These are phyloP conservation scores for Brenthis hecate DNA, from an alignment of 2,888 invertebrate species.

Conservation along the genomic window DNA sequence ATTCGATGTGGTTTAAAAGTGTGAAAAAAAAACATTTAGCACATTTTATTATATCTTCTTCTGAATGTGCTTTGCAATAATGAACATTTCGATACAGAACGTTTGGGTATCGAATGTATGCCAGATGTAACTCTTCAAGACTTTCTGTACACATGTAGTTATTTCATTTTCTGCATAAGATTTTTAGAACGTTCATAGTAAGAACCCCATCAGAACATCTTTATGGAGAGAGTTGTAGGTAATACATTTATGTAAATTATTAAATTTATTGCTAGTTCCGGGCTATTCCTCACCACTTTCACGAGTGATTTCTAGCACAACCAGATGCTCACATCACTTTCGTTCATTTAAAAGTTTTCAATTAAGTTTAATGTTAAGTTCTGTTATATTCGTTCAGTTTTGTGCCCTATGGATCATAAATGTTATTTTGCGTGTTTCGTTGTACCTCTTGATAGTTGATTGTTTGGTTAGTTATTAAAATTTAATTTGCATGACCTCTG, in stretches of 20 bases:
- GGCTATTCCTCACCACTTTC: conserved; percentile 69
- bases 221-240: conserved; percentile 31
- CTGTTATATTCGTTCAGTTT: not conserved
- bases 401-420: not conserved
- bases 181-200: conserved; percentile 2
- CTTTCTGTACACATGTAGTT: not conserved
- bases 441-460: not conserved
- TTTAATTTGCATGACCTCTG: conserved; percentile 8
- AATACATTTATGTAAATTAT: conserved; percentile 60
- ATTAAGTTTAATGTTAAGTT: conserved; percentile 13
- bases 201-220: conserved; percentile 23
- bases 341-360: not conserved
- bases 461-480: conserved; percentile 3
- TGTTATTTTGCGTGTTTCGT: not conserved
- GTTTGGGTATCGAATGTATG: conserved; percentile 8
- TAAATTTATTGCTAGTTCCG: conserved; percentile 63
- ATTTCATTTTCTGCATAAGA: no score
- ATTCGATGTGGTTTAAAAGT: conserved; percentile 13
- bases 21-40: conserved; percentile 12
- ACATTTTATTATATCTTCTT: conserved; percentile 4
- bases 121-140: not conserved
- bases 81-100: not conserved
- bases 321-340: conserved; percentile 23
- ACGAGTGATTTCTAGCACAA: conserved; percentile 66
- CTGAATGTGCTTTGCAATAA: not conserved